A percentile compares a stretch with the other conserved stretches of the same genome.
phyloP scores from a whole-genome alignment of 2,797 vertebrate species.

The Lophotriccus pileatus region DNA sequence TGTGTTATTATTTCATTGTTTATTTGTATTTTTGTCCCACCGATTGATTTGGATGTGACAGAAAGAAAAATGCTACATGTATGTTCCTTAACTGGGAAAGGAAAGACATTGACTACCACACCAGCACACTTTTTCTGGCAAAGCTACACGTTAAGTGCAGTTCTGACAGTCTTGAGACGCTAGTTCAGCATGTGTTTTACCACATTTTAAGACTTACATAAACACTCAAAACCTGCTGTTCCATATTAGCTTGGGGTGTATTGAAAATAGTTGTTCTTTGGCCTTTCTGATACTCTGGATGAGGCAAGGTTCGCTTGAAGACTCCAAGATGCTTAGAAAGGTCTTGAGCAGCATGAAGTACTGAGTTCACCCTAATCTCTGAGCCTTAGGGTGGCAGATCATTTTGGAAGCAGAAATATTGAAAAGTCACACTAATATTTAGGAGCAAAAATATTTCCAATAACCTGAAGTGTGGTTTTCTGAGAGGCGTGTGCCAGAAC shows the following conservation, averaged over 20 bases:
- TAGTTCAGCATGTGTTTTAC: neutral
- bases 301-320: neutral
- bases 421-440: neutral
- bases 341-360: neutral
- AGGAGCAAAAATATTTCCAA: neutral
- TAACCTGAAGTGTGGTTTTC: neutral
- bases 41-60: neutral
- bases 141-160: neutral
- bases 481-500: neutral
- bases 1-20: neutral
- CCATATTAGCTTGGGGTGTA: neutral
- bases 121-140: neutral
- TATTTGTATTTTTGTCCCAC: neutral
- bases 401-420: neutral
- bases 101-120: neutral
- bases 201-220: neutral
- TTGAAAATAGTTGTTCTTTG: neutral
- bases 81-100: neutral
- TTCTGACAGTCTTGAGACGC: neutral
- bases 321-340: neutral
- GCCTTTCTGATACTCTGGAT: neutral
- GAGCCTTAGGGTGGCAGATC: neutral
- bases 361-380: neutral
- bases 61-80: neutral
- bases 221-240: neutral